Conservation (phyloP, 2,888 invertebrate species). For the Ptycholaimellus sp. region DNA sequence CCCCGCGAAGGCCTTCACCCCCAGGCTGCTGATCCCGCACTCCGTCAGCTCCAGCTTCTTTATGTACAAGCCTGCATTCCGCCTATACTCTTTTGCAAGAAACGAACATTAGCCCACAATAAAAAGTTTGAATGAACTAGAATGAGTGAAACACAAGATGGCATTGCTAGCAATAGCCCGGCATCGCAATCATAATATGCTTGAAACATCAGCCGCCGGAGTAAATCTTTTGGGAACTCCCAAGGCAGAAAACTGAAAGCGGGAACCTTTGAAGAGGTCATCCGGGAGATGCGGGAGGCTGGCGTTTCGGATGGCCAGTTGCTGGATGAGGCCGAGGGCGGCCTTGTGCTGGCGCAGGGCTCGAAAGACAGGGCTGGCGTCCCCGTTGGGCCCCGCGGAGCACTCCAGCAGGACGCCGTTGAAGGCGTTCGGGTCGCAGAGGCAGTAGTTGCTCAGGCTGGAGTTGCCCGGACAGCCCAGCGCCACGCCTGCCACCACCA, state of each 20-base stretch:
- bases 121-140: too few relatives aligned
- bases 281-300: conserved; percentile 11
- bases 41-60: conserved; percentile 11
- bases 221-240: too few relatives aligned
- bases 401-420: conserved; percentile 19
- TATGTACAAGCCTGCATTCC: conserved; percentile 22
- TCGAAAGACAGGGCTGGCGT: conserved; percentile 9
- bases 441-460: conserved; percentile 6
- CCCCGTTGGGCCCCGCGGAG: conserved; percentile 9
- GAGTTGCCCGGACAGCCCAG: conserved; percentile 8
- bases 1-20: conserved; percentile 5
- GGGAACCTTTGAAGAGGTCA: conserved; percentile 19
- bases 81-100: too few relatives aligned
- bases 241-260: too few relatives aligned
- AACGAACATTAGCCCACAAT: too few relatives aligned
- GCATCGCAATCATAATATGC: too few relatives aligned
- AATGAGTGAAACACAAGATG: too few relatives aligned
- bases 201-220: too few relatives aligned
- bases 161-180: too few relatives aligned
- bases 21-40: conserved; percentile 3
- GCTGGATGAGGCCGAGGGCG: conserved; percentile 19
- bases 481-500: not conserved
- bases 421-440: conserved; percentile 8
- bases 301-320: conserved; percentile 10
- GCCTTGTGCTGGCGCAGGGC: conserved; percentile 14